phyloP scores from a whole-genome alignment of 2,113 vertebrate species.

The Larimichthys crocea region DNA sequence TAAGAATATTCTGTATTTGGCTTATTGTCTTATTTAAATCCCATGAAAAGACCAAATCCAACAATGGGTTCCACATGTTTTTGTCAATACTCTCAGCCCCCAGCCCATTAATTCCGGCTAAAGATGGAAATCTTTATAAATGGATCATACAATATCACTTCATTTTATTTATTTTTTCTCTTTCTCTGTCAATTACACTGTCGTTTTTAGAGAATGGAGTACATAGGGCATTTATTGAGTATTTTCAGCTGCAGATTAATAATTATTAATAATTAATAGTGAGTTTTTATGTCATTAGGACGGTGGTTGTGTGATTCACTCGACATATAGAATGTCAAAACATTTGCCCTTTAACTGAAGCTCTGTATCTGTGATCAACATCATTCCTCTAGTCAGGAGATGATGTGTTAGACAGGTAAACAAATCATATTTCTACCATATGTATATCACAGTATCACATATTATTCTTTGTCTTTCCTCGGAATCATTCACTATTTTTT shows the following conservation, averaged over 20 bases:
- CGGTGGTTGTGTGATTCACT: neutral
- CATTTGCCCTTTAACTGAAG: neutral
- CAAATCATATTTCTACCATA: no score
- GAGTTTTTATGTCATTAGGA: constrained; percentile 5
- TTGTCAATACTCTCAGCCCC: neutral
- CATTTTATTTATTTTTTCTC: neutral
- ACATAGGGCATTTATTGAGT: neutral
- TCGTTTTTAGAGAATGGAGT: no score
- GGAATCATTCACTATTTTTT: no score
- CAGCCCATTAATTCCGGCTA: neutral
- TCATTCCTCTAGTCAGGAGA: no score
- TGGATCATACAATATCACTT: neutral
- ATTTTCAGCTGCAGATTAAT: constrained; percentile 2
- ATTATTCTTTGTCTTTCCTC: no score
- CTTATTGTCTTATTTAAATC: neutral
- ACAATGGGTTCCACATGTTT: neutral
- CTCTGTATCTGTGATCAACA: neutral
- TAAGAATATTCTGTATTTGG: neutral
- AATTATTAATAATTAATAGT: neutral
- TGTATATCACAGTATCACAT: no score
- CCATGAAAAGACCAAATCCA: neutral
- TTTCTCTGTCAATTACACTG: no score
- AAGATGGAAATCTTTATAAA: neutral
- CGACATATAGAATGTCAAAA: neutral
- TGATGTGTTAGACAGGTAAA: no score